These are phyloP conservation scores for Willowsia nigromaculata DNA, from an alignment of 2,888 invertebrate genomes.

Conservation along the genomic window DNA sequence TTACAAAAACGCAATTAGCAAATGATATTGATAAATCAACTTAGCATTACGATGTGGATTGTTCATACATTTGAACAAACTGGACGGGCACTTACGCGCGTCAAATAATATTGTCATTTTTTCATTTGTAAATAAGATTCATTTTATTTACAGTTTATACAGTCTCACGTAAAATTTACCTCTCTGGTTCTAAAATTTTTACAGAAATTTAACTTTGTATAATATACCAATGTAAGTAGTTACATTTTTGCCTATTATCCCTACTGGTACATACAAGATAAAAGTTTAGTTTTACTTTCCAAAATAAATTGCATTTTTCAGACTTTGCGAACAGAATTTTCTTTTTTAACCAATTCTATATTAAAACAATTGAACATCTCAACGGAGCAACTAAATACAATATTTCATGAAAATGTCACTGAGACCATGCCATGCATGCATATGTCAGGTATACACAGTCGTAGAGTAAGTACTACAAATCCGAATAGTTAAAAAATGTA, in stretches of 20 bases:
- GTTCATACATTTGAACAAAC: too few relatives aligned
- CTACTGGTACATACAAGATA: constrained; percentile 19
- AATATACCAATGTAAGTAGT: constrained; percentile 24
- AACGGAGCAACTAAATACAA: neutral
- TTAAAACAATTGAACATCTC: neutral
- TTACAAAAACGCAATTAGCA: too few relatives aligned
- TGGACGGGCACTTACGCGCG: too few relatives aligned
- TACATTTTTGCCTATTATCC: neutral
- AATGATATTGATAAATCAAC: too few relatives aligned
- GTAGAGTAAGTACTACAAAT: neutral
- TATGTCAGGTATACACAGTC: neutral
- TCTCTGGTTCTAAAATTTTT: neutral
- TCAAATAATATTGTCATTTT: too few relatives aligned
- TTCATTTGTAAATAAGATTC: neutral
- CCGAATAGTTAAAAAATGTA: neutral
- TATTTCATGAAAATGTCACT: neutral
- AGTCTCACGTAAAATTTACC: constrained; percentile 38
- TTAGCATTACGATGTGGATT: too few relatives aligned
- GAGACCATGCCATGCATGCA: neutral
- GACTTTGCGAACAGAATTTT: constrained; percentile 12
- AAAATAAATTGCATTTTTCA: constrained; percentile 45
- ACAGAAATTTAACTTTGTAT: neutral
- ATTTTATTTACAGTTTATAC: constrained; percentile 31
- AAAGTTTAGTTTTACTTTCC: neutral
- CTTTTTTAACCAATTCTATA: neutral